A percentile compares a stretch with the other conserved stretches of the same genome.
Conservation (phyloP, 2,888 invertebrate genomes). For the Tubiluchus corallicola region DNA sequence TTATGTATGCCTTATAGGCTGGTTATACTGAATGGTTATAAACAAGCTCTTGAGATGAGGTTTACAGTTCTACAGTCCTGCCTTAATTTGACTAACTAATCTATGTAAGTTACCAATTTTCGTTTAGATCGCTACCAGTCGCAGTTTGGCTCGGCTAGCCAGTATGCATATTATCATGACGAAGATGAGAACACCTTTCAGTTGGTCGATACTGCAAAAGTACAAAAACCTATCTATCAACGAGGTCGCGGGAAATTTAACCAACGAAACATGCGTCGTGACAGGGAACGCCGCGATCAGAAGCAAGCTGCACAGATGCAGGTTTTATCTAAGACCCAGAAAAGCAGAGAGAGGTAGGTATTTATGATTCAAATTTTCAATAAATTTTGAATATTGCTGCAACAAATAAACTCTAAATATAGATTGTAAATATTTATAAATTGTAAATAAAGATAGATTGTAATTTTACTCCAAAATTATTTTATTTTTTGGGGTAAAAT, state of each 20-base stretch:
- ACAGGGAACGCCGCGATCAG: constrained; percentile 40
- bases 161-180: constrained; percentile 96
- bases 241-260: constrained; percentile 46
- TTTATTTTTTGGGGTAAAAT: constrained; percentile 8
- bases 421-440: too few species aligned
- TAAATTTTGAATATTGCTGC: constrained; percentile 7
- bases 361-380: constrained; percentile 6
- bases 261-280: constrained; percentile 43
- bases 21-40: too few species aligned
- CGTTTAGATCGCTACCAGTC: constrained; percentile 28
- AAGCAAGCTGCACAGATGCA: constrained; percentile 40
- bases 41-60: too few species aligned
- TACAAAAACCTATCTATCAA: constrained; percentile 78
- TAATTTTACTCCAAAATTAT: constrained; percentile 5
- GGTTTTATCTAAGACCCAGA: constrained; percentile 56
- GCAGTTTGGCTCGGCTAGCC: constrained; percentile 45
- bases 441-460: constrained; percentile 4
- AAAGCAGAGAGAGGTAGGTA: constrained; percentile 37
- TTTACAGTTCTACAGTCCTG: too few species aligned
- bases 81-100: too few species aligned
- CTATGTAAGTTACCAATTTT: too few species aligned
- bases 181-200: constrained; percentile 98
- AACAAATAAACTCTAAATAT: too few species aligned
- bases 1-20: too few species aligned
- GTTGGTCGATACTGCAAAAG: constrained; percentile 80